A percentile compares a stretch with the other conserved stretches of the same genome.
Conservation (phyloP, 2,888 invertebrate genomes). For the Tuberolachnus salignus region DNA sequence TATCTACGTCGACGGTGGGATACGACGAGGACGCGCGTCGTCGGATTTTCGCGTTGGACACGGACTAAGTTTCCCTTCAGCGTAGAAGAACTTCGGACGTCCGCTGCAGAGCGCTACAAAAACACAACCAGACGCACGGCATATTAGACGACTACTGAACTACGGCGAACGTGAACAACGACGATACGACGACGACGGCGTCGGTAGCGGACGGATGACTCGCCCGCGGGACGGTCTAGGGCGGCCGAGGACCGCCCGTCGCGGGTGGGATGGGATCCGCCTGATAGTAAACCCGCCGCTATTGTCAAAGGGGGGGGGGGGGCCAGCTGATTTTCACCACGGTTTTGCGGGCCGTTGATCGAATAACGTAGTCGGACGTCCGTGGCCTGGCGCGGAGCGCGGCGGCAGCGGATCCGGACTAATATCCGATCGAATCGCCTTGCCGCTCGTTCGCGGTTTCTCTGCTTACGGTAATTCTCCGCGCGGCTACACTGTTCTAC, state of each 20-base stretch:
- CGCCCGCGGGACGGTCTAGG: background rate
- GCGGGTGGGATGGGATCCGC: background rate
- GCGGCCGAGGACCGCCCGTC: background rate
- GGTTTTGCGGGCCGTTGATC: background rate
- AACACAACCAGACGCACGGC: background rate
- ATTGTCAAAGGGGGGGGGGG: conserved; percentile 10
- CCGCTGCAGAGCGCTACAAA: background rate
- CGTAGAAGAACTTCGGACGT: background rate
- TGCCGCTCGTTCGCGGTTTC: too few species aligned
- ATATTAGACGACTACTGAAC: conserved; percentile 21
- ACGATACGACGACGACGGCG: background rate
- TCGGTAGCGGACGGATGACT: background rate
- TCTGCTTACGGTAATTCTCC: too few species aligned
- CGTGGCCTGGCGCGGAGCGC: too few species aligned
- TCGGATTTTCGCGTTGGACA: too few species aligned
- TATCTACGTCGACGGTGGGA: background rate
- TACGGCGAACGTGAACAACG: background rate
- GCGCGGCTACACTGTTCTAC: conserved; percentile 21
- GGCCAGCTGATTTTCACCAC: background rate
- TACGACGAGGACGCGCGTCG: too few species aligned
- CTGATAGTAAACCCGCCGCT: background rate
- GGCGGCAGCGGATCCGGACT: too few species aligned
- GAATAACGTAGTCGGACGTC: background rate
- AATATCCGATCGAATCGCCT: too few species aligned
- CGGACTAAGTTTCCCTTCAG: background rate